Evolutionary conservation across 1,140 invertebrate species (phyloP).

Genomic region (Psilanteris sp.): DNA sequence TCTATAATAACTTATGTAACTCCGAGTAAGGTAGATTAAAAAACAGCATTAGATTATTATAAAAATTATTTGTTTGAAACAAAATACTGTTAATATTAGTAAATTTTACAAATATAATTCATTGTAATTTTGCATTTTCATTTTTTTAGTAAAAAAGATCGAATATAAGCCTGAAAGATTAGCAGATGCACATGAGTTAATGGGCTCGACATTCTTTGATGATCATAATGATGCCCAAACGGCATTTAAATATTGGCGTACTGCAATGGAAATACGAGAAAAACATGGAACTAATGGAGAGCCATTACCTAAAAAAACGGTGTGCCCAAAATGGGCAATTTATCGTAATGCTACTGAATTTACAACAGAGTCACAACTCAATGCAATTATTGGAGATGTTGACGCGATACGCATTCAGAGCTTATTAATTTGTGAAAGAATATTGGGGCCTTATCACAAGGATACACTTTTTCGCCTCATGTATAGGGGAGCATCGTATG

Average conservation of each 20-base stretch:
- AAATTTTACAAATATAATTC: no score
- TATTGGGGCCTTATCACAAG: constrained; percentile 89
- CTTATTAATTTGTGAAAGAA: constrained; percentile 89
- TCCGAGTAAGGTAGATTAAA: no score
- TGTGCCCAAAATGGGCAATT: constrained; percentile 81
- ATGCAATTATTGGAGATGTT: constrained; percentile 85
- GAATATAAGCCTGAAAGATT: constrained; percentile 84
- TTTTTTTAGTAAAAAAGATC: constrained; percentile 72
- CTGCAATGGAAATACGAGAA: constrained; percentile 82
- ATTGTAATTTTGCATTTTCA: no score
- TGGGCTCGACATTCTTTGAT: constrained; percentile 91
- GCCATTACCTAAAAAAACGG: constrained; percentile 81
- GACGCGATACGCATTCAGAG: constrained; percentile 91
- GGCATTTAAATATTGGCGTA: constrained; percentile 85
- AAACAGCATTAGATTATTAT: no score
- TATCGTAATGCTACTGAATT: constrained; percentile 87
- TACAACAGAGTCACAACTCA: constrained; percentile 85
- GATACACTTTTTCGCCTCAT: constrained; percentile 90
- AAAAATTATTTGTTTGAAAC: no score
- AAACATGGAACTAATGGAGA: constrained; percentile 64
- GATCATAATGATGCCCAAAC: constrained; percentile 87
- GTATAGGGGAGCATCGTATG: constrained; percentile 91
- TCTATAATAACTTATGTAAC: no score
- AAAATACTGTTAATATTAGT: no score
- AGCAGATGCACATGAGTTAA: constrained; percentile 91